Evolutionary conservation across 2,113 vertebrate species (phyloP).

Genomic region (Sinocyclocheilus anophthalmus): DNA sequence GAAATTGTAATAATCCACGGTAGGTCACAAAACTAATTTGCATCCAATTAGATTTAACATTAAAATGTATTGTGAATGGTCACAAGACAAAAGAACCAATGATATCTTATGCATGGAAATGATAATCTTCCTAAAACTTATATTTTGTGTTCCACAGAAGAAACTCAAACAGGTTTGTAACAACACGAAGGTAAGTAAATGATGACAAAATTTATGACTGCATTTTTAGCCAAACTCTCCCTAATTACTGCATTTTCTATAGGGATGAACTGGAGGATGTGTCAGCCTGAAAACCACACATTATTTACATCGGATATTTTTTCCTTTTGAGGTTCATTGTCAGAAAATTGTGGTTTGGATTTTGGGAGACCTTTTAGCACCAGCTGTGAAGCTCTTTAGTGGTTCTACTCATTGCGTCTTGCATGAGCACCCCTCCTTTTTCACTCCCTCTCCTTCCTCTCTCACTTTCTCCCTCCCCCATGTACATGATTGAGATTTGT

Average conservation of each 20-base stretch:
- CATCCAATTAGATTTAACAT: background rate
- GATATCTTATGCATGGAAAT: background rate
- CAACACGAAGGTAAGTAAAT: background rate
- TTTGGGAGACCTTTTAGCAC: slow-evolving; percentile 36
- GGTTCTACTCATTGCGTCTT: slow-evolving; percentile 16
- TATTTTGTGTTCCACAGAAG: background rate
- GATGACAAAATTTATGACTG: background rate
- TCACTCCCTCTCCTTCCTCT: background rate
- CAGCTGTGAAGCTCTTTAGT: slow-evolving; percentile 40
- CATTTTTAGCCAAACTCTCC: background rate
- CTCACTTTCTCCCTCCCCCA: slow-evolving; percentile 57
- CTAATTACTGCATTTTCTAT: slow-evolving; percentile 1
- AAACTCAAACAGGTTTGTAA: background rate
- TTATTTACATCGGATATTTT: background rate
- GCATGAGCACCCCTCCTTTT: background rate
- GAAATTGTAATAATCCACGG: background rate
- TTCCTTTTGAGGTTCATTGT: background rate
- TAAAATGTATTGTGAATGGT: background rate
- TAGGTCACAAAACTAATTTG: background rate
- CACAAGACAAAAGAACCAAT: background rate
- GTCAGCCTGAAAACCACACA: background rate
- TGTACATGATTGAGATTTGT: slow-evolving; percentile 80
- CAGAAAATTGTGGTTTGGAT: slow-evolving; percentile 14
- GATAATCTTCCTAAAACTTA: background rate
- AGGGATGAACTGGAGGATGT: background rate